A percentile compares a stretch with the other conserved stretches of the same genome.
Conservation (phyloP, 2,888 invertebrate species). For the Eudemis profundana region DNA sequence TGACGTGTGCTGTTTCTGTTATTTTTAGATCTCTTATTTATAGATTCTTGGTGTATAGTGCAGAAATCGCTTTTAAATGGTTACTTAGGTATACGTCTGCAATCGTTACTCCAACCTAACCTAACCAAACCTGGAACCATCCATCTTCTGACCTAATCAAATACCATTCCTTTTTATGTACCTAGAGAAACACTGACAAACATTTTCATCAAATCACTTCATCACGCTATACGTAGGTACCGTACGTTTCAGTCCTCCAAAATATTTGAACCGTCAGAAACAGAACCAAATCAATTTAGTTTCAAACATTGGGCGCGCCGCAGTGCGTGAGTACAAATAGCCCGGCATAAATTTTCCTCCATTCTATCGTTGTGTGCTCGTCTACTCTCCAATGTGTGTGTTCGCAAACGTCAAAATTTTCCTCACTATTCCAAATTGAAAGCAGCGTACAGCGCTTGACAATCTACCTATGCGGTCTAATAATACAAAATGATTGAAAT, state of each 20-base stretch:
- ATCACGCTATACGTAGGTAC: too few relatives aligned
- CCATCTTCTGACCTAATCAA: too few relatives aligned
- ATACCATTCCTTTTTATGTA: too few relatives aligned
- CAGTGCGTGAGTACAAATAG: conserved; percentile 36
- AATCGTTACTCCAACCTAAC: too few relatives aligned
- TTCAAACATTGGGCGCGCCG: conserved; percentile 21
- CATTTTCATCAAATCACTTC: not conserved
- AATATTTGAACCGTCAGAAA: conserved; percentile 4
- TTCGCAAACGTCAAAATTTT: conserved; percentile 34
- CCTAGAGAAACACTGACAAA: too few relatives aligned
- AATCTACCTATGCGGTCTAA: conserved; percentile 41
- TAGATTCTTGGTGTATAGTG: too few relatives aligned
- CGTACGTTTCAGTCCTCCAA: not conserved
- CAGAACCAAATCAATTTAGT: conserved; percentile 19
- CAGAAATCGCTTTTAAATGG: too few relatives aligned
- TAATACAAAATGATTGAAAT: conserved; percentile 43
- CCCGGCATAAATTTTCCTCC: conserved; percentile 39
- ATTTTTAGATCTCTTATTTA: too few relatives aligned
- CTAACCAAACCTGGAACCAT: too few relatives aligned
- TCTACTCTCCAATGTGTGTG: conserved; percentile 17
- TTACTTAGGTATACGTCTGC: too few relatives aligned
- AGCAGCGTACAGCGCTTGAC: conserved; percentile 49
- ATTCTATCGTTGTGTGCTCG: conserved; percentile 20
- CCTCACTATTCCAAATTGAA: conserved; percentile 39
- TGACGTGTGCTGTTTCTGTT: too few relatives aligned